phyloP scores from a whole-genome alignment of 2,113 vertebrate genomes.

The Protobothrops mucrosquamatus region DNA sequence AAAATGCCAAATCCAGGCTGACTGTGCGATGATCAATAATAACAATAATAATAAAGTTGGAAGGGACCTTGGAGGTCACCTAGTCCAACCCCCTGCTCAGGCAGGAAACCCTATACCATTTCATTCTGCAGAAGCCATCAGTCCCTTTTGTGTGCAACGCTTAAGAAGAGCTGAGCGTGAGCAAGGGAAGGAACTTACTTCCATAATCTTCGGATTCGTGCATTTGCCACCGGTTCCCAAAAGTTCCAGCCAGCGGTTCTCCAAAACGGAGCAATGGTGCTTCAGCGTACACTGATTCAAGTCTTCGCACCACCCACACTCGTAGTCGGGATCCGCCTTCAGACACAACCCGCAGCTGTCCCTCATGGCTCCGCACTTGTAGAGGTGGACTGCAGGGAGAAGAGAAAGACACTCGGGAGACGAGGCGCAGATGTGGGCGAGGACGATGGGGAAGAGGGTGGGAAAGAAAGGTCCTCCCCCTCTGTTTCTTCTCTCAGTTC shows the following conservation, averaged over 20 bases:
- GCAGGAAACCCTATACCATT: neutral
- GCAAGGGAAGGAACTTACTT: constrained; percentile 72
- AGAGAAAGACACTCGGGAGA: neutral
- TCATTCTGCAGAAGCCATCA: neutral
- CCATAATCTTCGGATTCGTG: constrained; percentile 92
- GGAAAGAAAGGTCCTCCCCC: no score
- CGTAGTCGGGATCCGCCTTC: constrained; percentile 91
- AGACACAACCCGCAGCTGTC: constrained; percentile 96
- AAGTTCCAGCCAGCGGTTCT: constrained; percentile 89
- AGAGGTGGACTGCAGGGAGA: constrained; percentile 85
- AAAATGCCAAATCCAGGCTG: no score
- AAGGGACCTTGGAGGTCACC: no score
- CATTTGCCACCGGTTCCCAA: constrained; percentile 93
- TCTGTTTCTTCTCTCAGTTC: neutral
- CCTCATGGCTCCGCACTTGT: constrained; percentile 92
- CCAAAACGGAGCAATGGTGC: constrained; percentile 88
- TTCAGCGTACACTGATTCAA: constrained; percentile 91
- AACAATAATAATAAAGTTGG: no score
- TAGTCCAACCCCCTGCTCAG: no score
- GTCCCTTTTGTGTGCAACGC: neutral
- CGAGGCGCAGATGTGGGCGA: accelerated
- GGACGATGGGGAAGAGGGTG: accelerated
- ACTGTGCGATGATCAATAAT: no score
- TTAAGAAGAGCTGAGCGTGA: neutral
- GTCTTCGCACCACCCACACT: constrained; percentile 93